Base-by-base conservation (phyloP, 2,797 vertebrate genomes). In the Sebastes elongatus region DNA sequence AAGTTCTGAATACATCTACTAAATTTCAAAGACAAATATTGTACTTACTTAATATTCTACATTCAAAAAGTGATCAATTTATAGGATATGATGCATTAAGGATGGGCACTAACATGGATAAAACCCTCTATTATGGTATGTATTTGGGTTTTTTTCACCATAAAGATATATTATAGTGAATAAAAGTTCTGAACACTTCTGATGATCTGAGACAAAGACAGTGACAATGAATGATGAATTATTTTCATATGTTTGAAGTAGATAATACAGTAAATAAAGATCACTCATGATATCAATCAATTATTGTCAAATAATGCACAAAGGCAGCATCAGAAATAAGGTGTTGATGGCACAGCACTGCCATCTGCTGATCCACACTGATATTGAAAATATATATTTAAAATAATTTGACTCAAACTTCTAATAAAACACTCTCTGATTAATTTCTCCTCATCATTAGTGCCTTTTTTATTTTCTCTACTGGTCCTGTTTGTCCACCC, bases 351-450 rank as follows among this genome's bases (percentile, higher is more conserved):
- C 38, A 16, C 79, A 28, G 14, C 62, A 80, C 83, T 73, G 89
- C 89, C 92, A 82, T 4, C 92, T 92, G 86, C 84, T 88, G 92
- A 38, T 64, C 10, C 28, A 60, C 14, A 49, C 23, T 20, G 30
- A 52, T 14, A 56, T 3, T 69, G 4, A 10, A 30, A 38, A 7
- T 13, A 10, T 10, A 8, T 56, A 63, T 10, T 22, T 4, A 42
- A 28, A n/a, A 1, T 32, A 33, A 57, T 52, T 10, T 35, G 0
- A 22, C 25, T 63, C 6, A 23, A 16, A 9, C 2, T 42, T 20
- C 4, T 11, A 46, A 11, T 27, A 7, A 16, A 70, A 62, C 20
- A 4, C 18, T 14, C 6, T 57, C 6, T 38, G 35, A 9, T 30
- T 60, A 23, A 1, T 60, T n/a, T 71, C 10, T 57, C 18, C 32